A percentile compares a stretch with the other conserved stretches of the same genome.
Evolutionary conservation across 2,888 invertebrate genomes (phyloP).

Genomic region (Lysandra coridon): DNA sequence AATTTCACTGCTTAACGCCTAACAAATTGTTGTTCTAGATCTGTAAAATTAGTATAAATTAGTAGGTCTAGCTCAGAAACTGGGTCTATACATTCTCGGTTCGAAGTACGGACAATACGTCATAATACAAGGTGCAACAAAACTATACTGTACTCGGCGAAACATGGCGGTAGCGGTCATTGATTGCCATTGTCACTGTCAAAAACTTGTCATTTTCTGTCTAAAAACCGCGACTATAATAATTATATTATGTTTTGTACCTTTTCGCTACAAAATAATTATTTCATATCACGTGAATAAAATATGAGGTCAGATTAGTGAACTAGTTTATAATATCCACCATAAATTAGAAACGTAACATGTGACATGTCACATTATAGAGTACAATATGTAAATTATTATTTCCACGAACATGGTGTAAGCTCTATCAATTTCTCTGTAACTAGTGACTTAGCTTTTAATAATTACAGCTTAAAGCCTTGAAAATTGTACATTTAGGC

Average conservation of each 20-base stretch:
- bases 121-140: no score
- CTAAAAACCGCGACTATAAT: no score
- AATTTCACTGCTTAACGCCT: neutral
- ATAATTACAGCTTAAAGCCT: neutral
- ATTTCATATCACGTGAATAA: neutral
- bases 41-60: constrained; percentile 1
- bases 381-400: neutral
- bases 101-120: neutral
- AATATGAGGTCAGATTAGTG: neutral
- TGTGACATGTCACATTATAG: neutral
- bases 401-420: constrained; percentile 2
- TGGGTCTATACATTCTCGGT: neutral
- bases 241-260: no score
- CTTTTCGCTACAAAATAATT: neutral
- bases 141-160: no score
- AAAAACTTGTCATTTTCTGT: no score
- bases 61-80: neutral
- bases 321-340: neutral
- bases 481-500: neutral
- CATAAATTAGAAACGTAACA: neutral
- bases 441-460: neutral
- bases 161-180: no score
- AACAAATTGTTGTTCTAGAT: neutral
- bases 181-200: no score
- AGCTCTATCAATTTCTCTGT: neutral